Conservation (phyloP, 2,113 vertebrate genomes). For the Perognathus longimembris region DNA sequence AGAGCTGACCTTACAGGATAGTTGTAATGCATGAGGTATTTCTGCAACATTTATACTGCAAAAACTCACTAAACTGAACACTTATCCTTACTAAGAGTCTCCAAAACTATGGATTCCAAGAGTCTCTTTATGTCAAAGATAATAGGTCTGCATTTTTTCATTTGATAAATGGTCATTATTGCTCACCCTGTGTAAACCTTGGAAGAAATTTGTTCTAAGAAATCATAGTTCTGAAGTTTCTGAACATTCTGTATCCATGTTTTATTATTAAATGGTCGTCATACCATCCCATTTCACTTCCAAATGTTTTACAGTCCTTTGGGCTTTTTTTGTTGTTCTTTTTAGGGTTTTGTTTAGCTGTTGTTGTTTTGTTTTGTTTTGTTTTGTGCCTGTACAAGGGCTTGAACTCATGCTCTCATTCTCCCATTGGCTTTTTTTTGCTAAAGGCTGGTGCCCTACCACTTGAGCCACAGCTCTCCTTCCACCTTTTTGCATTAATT, state of each 20-base stretch:
- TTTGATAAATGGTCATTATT: background rate
- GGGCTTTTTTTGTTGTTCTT: background rate
- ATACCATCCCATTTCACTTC: background rate
- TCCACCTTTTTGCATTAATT: too few species aligned
- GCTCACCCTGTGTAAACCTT: background rate
- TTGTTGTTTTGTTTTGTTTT: too few species aligned
- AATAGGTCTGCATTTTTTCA: background rate
- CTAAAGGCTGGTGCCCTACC: too few species aligned
- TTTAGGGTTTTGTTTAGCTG: too few species aligned
- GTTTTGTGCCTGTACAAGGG: too few species aligned
- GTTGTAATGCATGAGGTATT: background rate
- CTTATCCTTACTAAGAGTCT: background rate
- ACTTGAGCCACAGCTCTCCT: too few species aligned
- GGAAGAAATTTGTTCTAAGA: background rate
- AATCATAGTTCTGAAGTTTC: background rate
- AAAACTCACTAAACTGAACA: background rate
- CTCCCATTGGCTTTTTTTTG: too few species aligned
- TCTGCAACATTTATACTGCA: background rate
- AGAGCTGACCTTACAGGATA: background rate
- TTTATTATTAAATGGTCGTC: constrained; percentile 28
- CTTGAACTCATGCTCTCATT: too few species aligned
- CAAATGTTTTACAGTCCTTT: background rate
- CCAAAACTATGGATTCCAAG: background rate
- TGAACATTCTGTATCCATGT: background rate
- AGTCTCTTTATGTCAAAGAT: background rate